Evolutionary conservation across 2,797 vertebrate species (phyloP).

Genomic region (Phataginus tricuspis): DNA sequence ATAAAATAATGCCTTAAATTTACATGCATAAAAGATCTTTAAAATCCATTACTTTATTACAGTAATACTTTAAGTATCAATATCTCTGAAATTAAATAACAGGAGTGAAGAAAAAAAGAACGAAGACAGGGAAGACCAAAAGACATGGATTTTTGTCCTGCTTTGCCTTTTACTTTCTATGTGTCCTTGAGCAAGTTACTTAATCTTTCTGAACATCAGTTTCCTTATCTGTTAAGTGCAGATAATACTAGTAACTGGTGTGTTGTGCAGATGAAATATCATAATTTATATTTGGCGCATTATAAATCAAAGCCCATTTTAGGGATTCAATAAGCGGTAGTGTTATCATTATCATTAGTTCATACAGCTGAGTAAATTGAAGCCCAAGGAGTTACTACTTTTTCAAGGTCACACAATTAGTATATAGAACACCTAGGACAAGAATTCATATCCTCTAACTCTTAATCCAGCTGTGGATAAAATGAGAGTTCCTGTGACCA

Average conservation of each 20-base stretch:
- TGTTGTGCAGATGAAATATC: not conserved
- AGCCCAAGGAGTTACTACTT: constrained; percentile 12
- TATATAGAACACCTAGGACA: constrained; percentile 70
- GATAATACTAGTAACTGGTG: not conserved
- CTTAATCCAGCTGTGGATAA: not conserved
- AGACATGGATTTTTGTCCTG: not conserved
- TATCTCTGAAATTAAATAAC: constrained; percentile 7
- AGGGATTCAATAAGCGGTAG: not conserved
- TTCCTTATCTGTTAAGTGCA: not conserved
- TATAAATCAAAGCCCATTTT: not conserved
- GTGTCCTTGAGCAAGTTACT: not conserved
- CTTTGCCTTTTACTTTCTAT: not conserved
- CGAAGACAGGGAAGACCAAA: not conserved
- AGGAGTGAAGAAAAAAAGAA: constrained; percentile 26
- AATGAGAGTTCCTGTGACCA: too few species aligned
- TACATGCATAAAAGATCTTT: constrained; percentile 21
- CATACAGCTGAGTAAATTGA: constrained; percentile 14
- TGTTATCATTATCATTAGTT: not conserved
- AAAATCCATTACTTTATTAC: not conserved
- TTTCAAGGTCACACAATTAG: not conserved
- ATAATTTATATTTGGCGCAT: not conserved
- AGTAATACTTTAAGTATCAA: not conserved
- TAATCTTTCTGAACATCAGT: constrained; percentile 36
- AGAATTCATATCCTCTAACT: constrained; percentile 65
- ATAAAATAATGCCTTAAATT: not conserved